A percentile compares a stretch with the other conserved stretches of the same genome.
phyloP scores from a whole-genome alignment of 1,140 invertebrate species.

The Leptinotarsa texana region DNA sequence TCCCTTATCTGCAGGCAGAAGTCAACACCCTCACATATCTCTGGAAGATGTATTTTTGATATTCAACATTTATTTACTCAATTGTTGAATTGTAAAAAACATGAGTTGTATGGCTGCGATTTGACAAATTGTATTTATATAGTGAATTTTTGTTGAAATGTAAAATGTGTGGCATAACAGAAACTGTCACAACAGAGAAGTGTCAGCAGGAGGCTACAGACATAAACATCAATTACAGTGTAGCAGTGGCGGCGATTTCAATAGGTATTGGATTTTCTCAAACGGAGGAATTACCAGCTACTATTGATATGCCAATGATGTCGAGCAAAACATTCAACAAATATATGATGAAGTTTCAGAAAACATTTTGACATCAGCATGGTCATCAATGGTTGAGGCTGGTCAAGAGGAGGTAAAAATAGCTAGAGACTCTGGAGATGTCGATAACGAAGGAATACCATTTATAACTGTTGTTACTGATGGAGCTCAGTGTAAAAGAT shows the following conservation, averaged over 20 bases:
- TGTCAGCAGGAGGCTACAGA: background rate
- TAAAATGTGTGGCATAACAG: background rate
- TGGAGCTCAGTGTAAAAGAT: conserved; percentile 20
- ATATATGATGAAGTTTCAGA: background rate
- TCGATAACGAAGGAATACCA: conserved; percentile 35
- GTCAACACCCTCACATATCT: background rate
- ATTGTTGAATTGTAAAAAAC: background rate
- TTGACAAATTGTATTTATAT: background rate
- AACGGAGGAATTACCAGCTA: background rate
- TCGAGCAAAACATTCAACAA: background rate
- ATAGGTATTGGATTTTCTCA: conserved; percentile 15
- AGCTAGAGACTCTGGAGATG: conserved; percentile 43
- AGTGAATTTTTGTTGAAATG: background rate
- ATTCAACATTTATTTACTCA: background rate
- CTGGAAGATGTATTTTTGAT: background rate
- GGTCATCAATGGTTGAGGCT: conserved; percentile 44
- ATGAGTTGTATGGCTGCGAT: background rate
- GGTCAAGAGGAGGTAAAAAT: conserved; percentile 42
- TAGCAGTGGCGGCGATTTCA: background rate
- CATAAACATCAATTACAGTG: conserved; percentile 9
- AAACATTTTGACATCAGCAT: background rate
- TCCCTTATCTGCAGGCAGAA: no score
- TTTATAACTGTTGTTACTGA: conserved; percentile 16
- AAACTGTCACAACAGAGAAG: background rate
- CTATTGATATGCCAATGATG: conserved; percentile 23